These are phyloP conservation scores for Charadrius vociferus DNA, from an alignment of 2,113 vertebrate species.

Conservation along the genomic window DNA sequence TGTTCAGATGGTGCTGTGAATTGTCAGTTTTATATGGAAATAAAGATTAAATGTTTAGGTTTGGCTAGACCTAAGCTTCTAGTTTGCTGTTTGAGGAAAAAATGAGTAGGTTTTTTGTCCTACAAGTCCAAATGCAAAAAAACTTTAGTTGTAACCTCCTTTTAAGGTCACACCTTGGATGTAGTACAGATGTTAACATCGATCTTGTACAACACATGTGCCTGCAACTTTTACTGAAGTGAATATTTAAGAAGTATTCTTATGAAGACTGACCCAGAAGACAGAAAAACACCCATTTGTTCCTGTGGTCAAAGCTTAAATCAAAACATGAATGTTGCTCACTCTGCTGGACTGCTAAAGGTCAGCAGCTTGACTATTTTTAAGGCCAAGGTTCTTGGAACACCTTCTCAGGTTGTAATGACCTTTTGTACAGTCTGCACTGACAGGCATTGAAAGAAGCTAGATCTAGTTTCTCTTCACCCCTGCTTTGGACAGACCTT, in stretches of 20 bases:
- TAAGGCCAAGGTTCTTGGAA: constrained; percentile 16
- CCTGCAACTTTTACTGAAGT: neutral
- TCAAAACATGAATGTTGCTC: neutral
- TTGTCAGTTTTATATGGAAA: neutral
- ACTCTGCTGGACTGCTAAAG: neutral
- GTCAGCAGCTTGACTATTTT: neutral
- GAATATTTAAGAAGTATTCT: neutral
- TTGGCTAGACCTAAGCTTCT: neutral
- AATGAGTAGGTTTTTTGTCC: neutral
- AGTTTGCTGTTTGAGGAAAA: neutral
- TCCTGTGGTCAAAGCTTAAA: neutral
- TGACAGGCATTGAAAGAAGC: neutral
- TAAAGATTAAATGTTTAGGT: neutral
- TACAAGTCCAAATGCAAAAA: neutral
- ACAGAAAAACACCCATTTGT: neutral
- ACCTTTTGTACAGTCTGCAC: neutral
- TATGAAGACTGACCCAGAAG: neutral
- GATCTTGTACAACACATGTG: neutral
- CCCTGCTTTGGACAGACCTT: neutral
- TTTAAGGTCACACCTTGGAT: neutral
- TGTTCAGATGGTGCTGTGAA: neutral
- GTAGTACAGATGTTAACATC: neutral
- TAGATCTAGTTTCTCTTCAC: constrained; percentile 11
- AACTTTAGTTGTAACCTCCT: neutral
- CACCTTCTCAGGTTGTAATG: constrained; percentile 17